Evolutionary conservation across 2,888 invertebrate species (phyloP).

Genomic region (Acrocera orbiculus): DNA sequence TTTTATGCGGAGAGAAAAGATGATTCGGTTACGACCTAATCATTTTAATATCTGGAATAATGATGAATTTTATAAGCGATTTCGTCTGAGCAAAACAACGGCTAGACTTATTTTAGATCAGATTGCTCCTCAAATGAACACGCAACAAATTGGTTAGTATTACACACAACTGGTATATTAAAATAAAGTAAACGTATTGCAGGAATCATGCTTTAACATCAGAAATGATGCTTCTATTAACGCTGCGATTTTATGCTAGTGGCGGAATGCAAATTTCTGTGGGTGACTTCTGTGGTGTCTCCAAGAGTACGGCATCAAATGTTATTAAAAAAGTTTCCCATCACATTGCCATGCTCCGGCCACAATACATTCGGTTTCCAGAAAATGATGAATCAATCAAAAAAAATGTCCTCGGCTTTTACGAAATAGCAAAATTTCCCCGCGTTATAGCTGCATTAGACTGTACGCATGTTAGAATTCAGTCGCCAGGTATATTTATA

Average conservation of each 20-base stretch:
- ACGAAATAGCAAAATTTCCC: constrained; percentile 2
- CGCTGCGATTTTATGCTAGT: not conserved
- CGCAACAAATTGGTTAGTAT: too few species aligned
- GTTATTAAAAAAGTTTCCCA: too few species aligned
- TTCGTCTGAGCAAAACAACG: not conserved
- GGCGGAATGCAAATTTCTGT: not conserved
- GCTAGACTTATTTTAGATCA: not conserved
- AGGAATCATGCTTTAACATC: not conserved
- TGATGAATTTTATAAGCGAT: not conserved
- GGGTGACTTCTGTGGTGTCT: not conserved
- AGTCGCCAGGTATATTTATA: constrained; percentile 4
- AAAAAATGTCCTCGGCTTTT: not conserved
- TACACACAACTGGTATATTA: too few species aligned
- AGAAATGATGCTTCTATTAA: not conserved
- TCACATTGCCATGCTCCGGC: not conserved
- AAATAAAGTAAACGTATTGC: not conserved
- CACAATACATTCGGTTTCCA: not conserved
- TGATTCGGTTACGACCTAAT: not conserved
- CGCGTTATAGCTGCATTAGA: constrained; percentile 7
- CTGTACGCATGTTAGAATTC: constrained; percentile 9
- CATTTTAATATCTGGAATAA: not conserved
- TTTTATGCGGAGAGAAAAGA: not conserved
- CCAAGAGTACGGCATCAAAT: too few species aligned
- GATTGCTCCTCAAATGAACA: not conserved
- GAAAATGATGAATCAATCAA: not conserved